Evolutionary conservation across 2,888 invertebrate genomes (phyloP).

Genomic region (Zaprionus obscuricornis): DNA sequence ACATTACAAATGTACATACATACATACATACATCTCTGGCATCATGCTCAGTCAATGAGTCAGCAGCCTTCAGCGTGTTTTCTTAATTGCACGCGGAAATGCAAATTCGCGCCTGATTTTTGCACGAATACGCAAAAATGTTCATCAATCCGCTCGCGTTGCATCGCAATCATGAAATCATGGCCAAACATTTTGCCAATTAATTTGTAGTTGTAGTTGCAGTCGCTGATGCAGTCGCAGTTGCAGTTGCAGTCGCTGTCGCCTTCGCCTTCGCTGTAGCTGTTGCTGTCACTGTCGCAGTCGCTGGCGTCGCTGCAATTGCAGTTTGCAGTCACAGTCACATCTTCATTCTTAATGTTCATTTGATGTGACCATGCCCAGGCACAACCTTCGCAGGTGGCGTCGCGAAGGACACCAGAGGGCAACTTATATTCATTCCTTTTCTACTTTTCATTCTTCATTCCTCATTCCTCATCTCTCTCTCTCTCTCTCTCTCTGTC

Average conservation of each 20-base stretch:
- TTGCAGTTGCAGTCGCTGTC: constrained; percentile 1
- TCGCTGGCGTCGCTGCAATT: neutral
- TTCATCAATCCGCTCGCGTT: too few species aligned
- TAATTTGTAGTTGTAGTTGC: constrained; percentile 9
- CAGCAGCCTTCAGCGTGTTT: constrained; percentile 14
- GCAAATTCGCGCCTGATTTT: constrained; percentile 50
- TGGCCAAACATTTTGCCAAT: constrained; percentile 31
- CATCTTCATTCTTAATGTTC: constrained; percentile 16
- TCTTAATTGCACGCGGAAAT: constrained; percentile 50
- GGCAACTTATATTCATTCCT: constrained; percentile 17
- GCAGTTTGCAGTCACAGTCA: constrained; percentile 2
- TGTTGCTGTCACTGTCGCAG: too few species aligned
- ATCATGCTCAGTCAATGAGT: constrained; percentile 2
- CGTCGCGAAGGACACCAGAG: constrained; percentile 58
- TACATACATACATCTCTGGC: too few species aligned
- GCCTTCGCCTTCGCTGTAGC: constrained; percentile 13
- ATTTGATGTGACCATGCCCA: constrained; percentile 52
- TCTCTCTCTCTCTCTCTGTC: too few species aligned
- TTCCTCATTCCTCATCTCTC: neutral
- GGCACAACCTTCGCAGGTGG: constrained; percentile 61
- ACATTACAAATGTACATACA: neutral
- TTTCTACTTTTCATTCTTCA: neutral
- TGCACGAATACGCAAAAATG: neutral
- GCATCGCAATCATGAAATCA: too few species aligned
- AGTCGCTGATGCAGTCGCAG: neutral